These are phyloP conservation scores for Diploscapter pachys DNA, from an alignment of 1,140 invertebrate species.

Conservation along the genomic window DNA sequence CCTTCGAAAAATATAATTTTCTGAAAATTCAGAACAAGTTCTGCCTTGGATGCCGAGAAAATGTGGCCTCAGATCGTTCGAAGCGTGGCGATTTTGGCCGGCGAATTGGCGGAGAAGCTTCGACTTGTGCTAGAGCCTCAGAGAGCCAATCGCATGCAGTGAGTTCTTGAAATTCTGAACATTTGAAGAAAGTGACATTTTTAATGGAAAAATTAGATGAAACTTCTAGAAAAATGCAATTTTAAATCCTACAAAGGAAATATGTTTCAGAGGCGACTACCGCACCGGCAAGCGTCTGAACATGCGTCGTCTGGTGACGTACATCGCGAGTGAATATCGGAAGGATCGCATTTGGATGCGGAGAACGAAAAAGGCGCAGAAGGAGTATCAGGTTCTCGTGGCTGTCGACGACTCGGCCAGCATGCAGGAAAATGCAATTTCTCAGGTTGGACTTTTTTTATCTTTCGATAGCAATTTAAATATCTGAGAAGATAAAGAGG, in stretches of 20 bases:
- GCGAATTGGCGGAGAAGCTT: conserved; percentile 88
- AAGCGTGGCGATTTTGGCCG: conserved; percentile 71
- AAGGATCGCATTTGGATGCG: conserved; percentile 99
- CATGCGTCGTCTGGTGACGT: conserved; percentile 94
- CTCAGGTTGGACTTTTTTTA: conserved; percentile 4
- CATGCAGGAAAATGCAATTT: conserved; percentile 80
- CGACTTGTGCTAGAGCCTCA: conserved; percentile 90
- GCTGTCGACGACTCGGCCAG: conserved; percentile 93
- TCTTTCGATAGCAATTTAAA: background rate
- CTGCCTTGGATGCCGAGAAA: conserved; percentile 11
- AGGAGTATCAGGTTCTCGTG: conserved; percentile 89
- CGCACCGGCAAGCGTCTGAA: conserved; percentile 92
- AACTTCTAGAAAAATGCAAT: too few species aligned
- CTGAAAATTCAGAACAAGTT: conserved; percentile 2
- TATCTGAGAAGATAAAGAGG: too few species aligned
- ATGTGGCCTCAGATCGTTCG: conserved; percentile 64
- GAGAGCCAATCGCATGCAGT: conserved; percentile 77
- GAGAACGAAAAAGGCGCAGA: conserved; percentile 86
- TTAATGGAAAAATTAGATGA: conserved; percentile 8
- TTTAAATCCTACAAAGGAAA: background rate
- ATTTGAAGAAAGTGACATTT: conserved; percentile 5
- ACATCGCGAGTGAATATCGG: conserved; percentile 95
- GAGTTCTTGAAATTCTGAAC: conserved; percentile 21
- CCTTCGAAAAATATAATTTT: conserved; percentile 1
- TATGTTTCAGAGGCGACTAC: conserved; percentile 76